Conservation (phyloP, 2,797 vertebrate genomes). For the Pantherophis vulpinus region DNA sequence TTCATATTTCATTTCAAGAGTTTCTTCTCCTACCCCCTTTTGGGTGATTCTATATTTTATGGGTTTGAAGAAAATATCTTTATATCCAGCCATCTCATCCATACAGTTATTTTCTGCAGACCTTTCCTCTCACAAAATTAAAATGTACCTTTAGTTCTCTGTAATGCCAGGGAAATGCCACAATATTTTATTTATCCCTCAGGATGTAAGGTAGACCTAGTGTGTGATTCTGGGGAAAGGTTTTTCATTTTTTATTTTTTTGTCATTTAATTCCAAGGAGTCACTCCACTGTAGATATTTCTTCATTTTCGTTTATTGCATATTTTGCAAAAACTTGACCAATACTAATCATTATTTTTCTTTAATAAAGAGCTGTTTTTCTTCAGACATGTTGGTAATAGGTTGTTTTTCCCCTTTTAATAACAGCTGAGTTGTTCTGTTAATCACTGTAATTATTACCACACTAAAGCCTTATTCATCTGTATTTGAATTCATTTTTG, state of each 20-base stretch:
- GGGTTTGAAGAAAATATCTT: constrained; percentile 46
- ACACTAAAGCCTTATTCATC: constrained; percentile 48
- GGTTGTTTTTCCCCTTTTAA: constrained; percentile 65
- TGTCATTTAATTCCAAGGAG: constrained; percentile 32
- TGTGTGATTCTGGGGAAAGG: constrained; percentile 19
- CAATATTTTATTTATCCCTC: constrained; percentile 51
- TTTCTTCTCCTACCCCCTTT: background rate
- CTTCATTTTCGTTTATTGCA: constrained; percentile 39
- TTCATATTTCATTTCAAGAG: constrained; percentile 37
- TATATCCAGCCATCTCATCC: constrained; percentile 7
- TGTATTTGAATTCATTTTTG: constrained; percentile 51
- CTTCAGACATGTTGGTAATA: constrained; percentile 55
- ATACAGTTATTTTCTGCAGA: constrained; percentile 35
- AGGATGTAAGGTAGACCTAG: constrained; percentile 36
- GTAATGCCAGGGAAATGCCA: constrained; percentile 37
- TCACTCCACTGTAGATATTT: constrained; percentile 41
- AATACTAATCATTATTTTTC: constrained; percentile 61
- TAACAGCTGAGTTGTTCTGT: constrained; percentile 56
- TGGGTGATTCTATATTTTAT: constrained; percentile 37
- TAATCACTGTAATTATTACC: constrained; percentile 61
- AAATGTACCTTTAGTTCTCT: constrained; percentile 29
- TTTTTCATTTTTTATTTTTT: constrained; percentile 6
- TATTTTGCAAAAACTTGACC: constrained; percentile 50
- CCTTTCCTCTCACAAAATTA: constrained; percentile 17
- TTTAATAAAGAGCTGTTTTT: constrained; percentile 44